Evolutionary conservation across 2,113 vertebrate genomes (phyloP).

Genomic region (Dunckerocampus dactyliophorus): DNA sequence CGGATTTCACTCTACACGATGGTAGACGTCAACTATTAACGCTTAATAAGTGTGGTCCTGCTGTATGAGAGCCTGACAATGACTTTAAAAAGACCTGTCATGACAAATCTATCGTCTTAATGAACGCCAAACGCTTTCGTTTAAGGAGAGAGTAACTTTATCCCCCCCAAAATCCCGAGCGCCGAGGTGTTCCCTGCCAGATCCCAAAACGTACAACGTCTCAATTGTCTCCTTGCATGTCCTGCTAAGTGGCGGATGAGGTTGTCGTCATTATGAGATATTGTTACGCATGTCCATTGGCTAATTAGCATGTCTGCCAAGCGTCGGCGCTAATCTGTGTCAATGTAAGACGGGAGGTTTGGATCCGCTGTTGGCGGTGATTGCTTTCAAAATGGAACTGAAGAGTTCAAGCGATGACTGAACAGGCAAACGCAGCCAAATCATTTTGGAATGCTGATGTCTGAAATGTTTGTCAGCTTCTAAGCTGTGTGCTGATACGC

Average conservation of each 20-base stretch:
- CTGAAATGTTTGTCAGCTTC: too few species aligned
- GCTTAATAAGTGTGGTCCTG: conserved; percentile 43
- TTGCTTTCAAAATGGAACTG: conserved; percentile 32
- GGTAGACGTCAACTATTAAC: conserved; percentile 35
- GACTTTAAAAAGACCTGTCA: conserved; percentile 33
- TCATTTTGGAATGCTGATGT: too few species aligned
- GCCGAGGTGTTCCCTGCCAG: conserved; percentile 29
- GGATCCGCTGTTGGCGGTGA: conserved; percentile 28
- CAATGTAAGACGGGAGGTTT: conserved; percentile 34
- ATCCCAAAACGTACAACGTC: conserved; percentile 47
- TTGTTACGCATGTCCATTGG: conserved; percentile 46
- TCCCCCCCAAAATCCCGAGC: conserved; percentile 20
- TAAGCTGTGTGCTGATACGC: too few species aligned
- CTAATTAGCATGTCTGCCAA: conserved; percentile 47
- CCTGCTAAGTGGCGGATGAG: conserved; percentile 40
- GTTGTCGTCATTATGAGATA: conserved; percentile 53
- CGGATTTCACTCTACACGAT: conserved; percentile 38
- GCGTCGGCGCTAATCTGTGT: conserved; percentile 48
- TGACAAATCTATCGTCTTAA: conserved; percentile 44
- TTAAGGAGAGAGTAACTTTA: conserved; percentile 48
- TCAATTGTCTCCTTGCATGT: conserved; percentile 57
- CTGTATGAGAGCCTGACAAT: conserved; percentile 27
- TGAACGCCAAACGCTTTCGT: conserved; percentile 35
- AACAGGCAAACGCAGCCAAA: too few species aligned
- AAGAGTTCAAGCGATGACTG: conserved; percentile 1